Evolutionary conservation across 2,888 invertebrate genomes (phyloP), one percentile per base, ranked within the genome.

Genomic region (Platynereis dumerilii): DNA sequence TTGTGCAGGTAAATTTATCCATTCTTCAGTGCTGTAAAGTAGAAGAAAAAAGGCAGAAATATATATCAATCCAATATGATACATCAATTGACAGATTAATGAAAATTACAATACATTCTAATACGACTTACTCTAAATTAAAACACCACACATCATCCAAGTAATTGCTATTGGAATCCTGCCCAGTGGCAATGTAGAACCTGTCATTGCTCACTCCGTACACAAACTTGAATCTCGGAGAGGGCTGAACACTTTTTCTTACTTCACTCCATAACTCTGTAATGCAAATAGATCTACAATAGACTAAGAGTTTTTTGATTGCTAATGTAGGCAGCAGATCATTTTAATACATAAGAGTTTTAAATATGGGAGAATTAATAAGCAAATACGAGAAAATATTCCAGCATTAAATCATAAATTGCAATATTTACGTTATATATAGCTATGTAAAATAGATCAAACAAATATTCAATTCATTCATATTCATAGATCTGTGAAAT

Each of bases 131-230:
- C 69, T 20, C 60, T 39, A 69, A 22, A 42, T 64, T 24, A 48
- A 70, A 69, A 26, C 69, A 56, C 75, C 75, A 75, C 27, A 75
- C 67, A 56, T 75, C 75, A 44, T 67, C 66, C 45, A 63, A 71
- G 66, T 65, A 68, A 29, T 48, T 20, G 1, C 42, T 24, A 20
- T 52, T 59, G 20, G 60, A 24, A 0, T 73, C 74, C 29, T 69
- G 66, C 5, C 75, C 75, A 1, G 70, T 75, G 2, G 71, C 59
- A 12, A 75, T 52, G 54, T 74, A 75, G 64, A 73, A 72, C 58
- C 65, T 66, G 59, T 69, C 66, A 0, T 70, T 70, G 39, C 58
- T 64, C 24, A 72, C 58, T 2, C 74, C 75, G 29, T 60, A 63
- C 10, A 75, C 74, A 56, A 71, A 66, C 48, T 70, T 70, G 61